A percentile compares a stretch with the other conserved stretches of the same genome.
Conservation (phyloP, 2,888 invertebrate species). For the Gastracanthus pulcherrimus region DNA sequence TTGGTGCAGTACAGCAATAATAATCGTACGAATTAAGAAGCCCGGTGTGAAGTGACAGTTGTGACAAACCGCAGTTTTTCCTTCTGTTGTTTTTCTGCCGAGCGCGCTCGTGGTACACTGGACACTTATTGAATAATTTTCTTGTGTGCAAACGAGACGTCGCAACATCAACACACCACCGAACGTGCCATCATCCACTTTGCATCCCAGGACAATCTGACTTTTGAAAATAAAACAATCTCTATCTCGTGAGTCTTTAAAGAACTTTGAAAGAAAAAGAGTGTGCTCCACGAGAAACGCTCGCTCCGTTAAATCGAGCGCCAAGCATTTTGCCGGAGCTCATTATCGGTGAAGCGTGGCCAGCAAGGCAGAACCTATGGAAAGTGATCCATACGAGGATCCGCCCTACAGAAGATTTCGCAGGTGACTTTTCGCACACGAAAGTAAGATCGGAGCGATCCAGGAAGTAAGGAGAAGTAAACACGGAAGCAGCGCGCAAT, state of each 20-base stretch:
- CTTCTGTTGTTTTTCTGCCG: not conserved
- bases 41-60: conserved; percentile 47
- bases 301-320: not conserved
- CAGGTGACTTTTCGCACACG: conserved; percentile 62
- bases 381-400: conserved; percentile 74
- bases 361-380: conserved; percentile 67
- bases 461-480: conserved; percentile 2
- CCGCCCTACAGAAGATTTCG: conserved; percentile 72
- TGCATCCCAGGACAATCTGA: conserved; percentile 27
- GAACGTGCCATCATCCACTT: conserved; percentile 12
- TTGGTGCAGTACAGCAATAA: conserved; percentile 12
- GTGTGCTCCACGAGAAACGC: not conserved
- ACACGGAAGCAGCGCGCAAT: conserved; percentile 21
- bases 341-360: not conserved
- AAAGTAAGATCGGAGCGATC: not conserved
- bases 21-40: not conserved
- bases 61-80: conserved; percentile 27
- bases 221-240: not conserved
- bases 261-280: conserved; percentile 27
- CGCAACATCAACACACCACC: not conserved
- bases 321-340: not conserved
- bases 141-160: not conserved
- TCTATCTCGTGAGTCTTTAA: conserved; percentile 6
- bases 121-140: not conserved
- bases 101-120: no score